phyloP scores from a whole-genome alignment of 2,113 vertebrate genomes.

The Lipotes vexillifer region DNA sequence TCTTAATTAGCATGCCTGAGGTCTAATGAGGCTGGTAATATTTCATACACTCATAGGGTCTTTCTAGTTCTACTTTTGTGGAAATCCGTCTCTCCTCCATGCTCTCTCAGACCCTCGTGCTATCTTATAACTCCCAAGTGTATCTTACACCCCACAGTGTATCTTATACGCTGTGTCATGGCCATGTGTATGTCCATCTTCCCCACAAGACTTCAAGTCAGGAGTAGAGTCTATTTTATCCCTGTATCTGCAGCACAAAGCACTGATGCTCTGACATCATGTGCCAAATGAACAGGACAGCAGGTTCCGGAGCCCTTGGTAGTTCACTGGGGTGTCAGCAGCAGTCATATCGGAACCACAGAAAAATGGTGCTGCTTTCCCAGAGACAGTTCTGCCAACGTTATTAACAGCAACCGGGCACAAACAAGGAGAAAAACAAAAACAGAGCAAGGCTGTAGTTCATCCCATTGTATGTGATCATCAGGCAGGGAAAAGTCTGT shows the following conservation, averaged over 20 bases:
- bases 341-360: not conserved
- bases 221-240: not conserved
- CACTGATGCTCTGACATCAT: not conserved
- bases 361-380: not conserved
- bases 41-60: not conserved
- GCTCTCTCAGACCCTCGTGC: fast-evolving
- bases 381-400: not conserved
- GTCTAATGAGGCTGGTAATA: not conserved
- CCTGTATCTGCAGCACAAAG: not conserved
- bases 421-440: slow-evolving; percentile 29
- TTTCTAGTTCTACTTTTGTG: not conserved
- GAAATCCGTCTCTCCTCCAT: not conserved
- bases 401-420: not conserved
- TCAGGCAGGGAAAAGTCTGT: not conserved
- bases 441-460: not conserved
- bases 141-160: no score
- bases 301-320: not conserved
- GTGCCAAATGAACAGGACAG: not conserved
- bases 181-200: not conserved
- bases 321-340: not conserved
- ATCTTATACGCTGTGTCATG: fast-evolving
- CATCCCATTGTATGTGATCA: not conserved
- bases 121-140: not conserved
- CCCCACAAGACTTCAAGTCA: not conserved
- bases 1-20: not conserved